Base-by-base conservation (phyloP, 2,797 vertebrate genomes). In the Lutjanus campechanus region DNA sequence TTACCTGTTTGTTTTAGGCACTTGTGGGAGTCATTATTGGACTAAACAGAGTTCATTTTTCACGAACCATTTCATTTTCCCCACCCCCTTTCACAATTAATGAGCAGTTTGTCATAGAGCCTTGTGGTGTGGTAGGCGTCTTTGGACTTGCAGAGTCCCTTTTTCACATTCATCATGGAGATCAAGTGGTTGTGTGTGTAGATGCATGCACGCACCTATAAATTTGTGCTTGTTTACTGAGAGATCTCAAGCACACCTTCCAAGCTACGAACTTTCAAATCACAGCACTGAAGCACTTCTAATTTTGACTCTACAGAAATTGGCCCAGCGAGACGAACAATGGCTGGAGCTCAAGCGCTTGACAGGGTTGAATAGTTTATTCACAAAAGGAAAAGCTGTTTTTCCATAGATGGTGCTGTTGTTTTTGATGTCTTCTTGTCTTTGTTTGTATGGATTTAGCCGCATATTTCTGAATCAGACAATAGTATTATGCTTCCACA, bases 401-500 rank as follows among this genome's bases (percentile, higher is more conserved):
- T 75, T 73, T 63, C 59, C 59, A 53, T 50, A 9, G 29, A 68
- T 16, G 8, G 7, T 44, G 36, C 20, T 20, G 68, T 55, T 60
- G 53, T 29, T 76, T 65, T 79, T 83, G 64, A 77, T 79, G 76
- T 74, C 41, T 83, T 85, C 82, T 58, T 55, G 40, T 69, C 67
- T 69, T 79, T 73, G 73, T 87, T 81, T 60, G 13, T 76, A 9
- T 63, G 76, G 71, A 80, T 85, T 84, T 60, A 73, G 36, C 60
- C 0, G 41, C 69, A 61, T 58, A 4, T 83, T 76, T 90, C 76
- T 54, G 64, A 72, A 78, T 68, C 70, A 20, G 65, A 85, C 86
- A 81, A 82, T 69, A 60, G 79, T 55, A 68, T 84, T 84, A 83
- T 74, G 25, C 73, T 73, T 73, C 75, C 64, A 47, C 69, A 50